Evolutionary conservation across 2,888 invertebrate species (phyloP), one percentile per base, ranked within the genome.

Genomic region (Pyrrhosoma nymphula): DNA sequence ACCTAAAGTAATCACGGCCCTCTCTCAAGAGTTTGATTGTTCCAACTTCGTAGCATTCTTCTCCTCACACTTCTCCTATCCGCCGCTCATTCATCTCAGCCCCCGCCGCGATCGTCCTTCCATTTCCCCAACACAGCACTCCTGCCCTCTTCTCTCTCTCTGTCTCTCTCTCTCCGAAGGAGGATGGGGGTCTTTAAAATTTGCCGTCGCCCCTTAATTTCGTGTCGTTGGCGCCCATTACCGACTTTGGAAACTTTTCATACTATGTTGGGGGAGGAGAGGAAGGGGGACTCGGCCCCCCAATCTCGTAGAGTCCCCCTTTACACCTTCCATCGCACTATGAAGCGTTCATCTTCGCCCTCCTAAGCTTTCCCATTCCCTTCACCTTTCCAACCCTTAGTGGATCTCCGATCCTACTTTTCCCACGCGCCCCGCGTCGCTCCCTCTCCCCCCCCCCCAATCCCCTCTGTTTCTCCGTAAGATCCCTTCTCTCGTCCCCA

Each of bases 151-250:
- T 23, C 3, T 82, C 82, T 47, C 47, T 47, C 47, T 82, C 82
- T 47, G 4, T 47, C 47, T 47, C 47, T 47, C 47, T 47, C 47
- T 47, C 47, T 47, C 4, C 4, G 47, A 47, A 47, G 47, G 47
- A 47, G 47, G 47, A 47, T 47, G 60, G 20, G 16, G 82, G 82
- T 35, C 12, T 82, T 82, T 82, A 82, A 82, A 82, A 82, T 82
- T 82, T 35, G 35, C 82, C 82, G 35, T n/a, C 30, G 82, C 82
- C 35, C 82, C 82, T 82, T 82, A 82, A 82, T 82, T 82, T 35
- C 82, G 82, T 82, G 82, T 82, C 82, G 30, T 82, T 82, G 82
- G 82, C 82, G 82, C 82, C 82, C 82, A 82, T 82, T 35, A 82
- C 82, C 30, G 82, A 82, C 82, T 82, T 82, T 82, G 82, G n/a